Base-by-base conservation (phyloP, 2,888 invertebrate genomes). In the Blastobasis lacticolella region DNA sequence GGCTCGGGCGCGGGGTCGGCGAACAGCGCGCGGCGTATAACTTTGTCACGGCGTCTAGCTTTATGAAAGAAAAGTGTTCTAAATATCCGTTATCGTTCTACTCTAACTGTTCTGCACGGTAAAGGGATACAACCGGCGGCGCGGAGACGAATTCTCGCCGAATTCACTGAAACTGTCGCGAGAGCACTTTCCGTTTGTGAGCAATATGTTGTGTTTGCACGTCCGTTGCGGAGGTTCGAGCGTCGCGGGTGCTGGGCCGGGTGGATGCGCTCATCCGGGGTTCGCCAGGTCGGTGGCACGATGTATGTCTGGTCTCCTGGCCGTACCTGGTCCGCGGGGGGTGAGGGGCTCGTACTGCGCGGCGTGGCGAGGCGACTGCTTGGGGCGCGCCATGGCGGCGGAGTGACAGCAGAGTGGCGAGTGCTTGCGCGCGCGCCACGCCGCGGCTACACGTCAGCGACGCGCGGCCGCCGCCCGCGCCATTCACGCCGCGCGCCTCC, bases 281-380 rank as follows among this genome's bases (percentile, higher is more conserved):
- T n/a, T n/a, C n/a, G n/a, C n/a, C n/a, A n/a, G n/a, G n/a, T n/a
- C 23, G 23, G 23, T 23, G 23, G 23, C 23, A 23, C 23, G 23
- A 23, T 23, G 2, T 23, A 1, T 23, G 23, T 23, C 23, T 23
- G 2, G 23, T 23, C 23, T 23, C 23, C 23, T 23, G 23, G 23
- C 23, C n/a, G 48, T 84, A 88, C 88, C 88, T 88, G 88, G 88
- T 66, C 88, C 86, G 67, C 86, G 81, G 63, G 86, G 87, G 61
- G 89, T 87, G 59, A 88, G 81, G 61, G 78, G 72, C 57, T 77
- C 77, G 78, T 71, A 64, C 66, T 87, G 85, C 58, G 77, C 76
- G 67, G 74, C 73, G 81, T 84, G 83, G 57, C 89, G 85, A 63
- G 85, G 72, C 82, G 87, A 82, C 83, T 83, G 88, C 75, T 77